Percentiles rank a stretch among this genome's conserved stretches.
These are phyloP conservation scores for Tonatia bakeri DNA, from an alignment of 2,113 vertebrate genomes.

Conservation along the genomic window DNA sequence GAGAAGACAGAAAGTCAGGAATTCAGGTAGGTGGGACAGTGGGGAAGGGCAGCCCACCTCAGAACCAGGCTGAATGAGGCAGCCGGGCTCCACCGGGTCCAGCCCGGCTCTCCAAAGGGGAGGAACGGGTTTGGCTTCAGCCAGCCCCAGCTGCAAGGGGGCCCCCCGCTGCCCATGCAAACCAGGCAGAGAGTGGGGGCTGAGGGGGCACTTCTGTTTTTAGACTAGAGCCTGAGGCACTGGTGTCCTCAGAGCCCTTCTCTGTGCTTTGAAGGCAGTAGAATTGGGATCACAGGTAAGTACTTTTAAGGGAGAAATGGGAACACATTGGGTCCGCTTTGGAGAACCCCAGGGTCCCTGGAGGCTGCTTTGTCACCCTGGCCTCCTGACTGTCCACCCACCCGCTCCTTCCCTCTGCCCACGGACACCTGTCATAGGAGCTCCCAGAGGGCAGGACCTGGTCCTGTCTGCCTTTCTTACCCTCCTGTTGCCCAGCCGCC, in stretches of 20 bases:
- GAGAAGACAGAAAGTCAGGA: slow-evolving; percentile 67
- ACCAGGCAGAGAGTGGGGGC: not conserved
- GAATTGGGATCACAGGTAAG: not conserved
- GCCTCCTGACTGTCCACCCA: not conserved
- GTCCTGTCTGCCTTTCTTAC: not conserved
- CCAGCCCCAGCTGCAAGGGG: not conserved
- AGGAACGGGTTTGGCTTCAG: not conserved
- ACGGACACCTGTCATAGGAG: not conserved
- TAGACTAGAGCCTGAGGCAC: not conserved
- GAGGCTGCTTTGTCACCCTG: not conserved
- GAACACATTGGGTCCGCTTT: not conserved
- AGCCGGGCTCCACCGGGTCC: not conserved
- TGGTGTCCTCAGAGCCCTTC: not conserved
- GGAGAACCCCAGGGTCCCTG: not conserved
- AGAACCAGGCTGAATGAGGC: not conserved
- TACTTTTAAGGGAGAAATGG: not conserved
- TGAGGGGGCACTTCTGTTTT: not conserved
- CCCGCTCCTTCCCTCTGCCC: not conserved
- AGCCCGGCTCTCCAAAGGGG: not conserved
- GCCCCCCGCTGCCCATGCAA: not conserved
- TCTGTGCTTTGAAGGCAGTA: not conserved
- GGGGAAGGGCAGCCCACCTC: not conserved
- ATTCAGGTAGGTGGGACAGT: slow-evolving; percentile 52
- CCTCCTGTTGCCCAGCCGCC: not conserved
- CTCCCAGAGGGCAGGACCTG: not conserved